These are phyloP conservation scores for Corythornis cristatus DNA, from an alignment of 2,113 vertebrate genomes.

Conservation along the genomic window DNA sequence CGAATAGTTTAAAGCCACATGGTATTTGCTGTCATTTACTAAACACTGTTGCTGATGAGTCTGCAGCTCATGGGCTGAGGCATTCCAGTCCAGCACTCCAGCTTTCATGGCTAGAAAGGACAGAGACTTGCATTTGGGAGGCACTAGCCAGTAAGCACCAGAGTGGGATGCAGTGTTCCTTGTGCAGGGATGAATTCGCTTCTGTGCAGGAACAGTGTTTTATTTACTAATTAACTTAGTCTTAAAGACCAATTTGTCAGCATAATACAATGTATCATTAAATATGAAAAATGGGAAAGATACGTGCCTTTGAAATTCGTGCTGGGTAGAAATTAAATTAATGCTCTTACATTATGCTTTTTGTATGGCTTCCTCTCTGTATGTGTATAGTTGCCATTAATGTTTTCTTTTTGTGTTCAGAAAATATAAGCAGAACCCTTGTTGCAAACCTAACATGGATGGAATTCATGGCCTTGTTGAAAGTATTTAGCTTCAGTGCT, in stretches of 20 bases:
- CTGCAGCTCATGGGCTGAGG: not conserved
- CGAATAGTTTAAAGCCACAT: not conserved
- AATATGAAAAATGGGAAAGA: not conserved
- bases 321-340: not conserved
- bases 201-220: fast-evolving
- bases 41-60: not conserved
- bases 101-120: not conserved
- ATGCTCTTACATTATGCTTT: not conserved
- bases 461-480: not conserved
- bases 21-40: not conserved
- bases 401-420: not conserved
- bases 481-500: not conserved
- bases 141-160: not conserved
- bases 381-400: not conserved
- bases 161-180: not conserved
- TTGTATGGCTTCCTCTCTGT: not conserved
- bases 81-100: not conserved
- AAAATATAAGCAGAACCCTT: not conserved
- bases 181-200: not conserved
- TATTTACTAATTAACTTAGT: not conserved
- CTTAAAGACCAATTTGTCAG: not conserved
- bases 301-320: not conserved
- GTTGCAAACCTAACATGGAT: not conserved
- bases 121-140: not conserved
- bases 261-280: not conserved